These are phyloP conservation scores for Ageneiosus marmoratus DNA, from an alignment of 2,113 vertebrate genomes.

Conservation along the genomic window DNA sequence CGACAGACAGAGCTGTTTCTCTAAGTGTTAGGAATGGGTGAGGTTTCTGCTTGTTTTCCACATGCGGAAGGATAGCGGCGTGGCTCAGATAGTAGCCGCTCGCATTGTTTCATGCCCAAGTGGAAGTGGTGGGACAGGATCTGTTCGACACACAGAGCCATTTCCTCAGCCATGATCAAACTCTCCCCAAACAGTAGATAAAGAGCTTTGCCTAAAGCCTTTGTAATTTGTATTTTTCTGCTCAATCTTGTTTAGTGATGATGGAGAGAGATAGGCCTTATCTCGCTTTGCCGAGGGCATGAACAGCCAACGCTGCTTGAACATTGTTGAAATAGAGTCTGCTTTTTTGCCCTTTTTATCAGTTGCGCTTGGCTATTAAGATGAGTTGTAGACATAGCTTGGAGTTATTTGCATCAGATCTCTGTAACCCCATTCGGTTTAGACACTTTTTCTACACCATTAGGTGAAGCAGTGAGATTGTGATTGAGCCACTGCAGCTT, in stretches of 20 bases:
- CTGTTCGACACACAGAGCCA: slow-evolving; percentile 73
- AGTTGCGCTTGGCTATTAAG: slow-evolving; percentile 47
- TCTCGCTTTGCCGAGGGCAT: slow-evolving; percentile 76
- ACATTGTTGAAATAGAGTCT: slow-evolving; percentile 64
- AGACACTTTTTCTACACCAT: slow-evolving; percentile 33
- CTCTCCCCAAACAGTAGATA: slow-evolving; percentile 75
- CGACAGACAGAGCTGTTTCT: slow-evolving; percentile 1
- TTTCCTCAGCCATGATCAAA: slow-evolving; percentile 70
- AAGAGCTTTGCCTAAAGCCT: slow-evolving; percentile 75
- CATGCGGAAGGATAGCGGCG: slow-evolving; percentile 69
- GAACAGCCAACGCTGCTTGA: slow-evolving; percentile 65
- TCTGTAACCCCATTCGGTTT: slow-evolving; percentile 40
- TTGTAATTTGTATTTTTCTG: slow-evolving; percentile 82
- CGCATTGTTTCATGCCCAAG: slow-evolving; percentile 70
- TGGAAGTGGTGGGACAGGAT: slow-evolving; percentile 75
- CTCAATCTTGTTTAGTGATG: slow-evolving; percentile 80
- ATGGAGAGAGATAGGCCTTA: slow-evolving; percentile 79
- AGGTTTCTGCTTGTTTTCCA: slow-evolving; percentile 32
- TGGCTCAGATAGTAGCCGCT: slow-evolving; percentile 69
- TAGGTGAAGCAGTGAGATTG: slow-evolving; percentile 34
- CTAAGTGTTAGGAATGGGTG: not conserved
- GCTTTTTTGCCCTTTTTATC: slow-evolving; percentile 40
- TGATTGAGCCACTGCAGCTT: slow-evolving; percentile 40
- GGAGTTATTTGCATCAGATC: slow-evolving; percentile 60
- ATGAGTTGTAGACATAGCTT: slow-evolving; percentile 47